Base-by-base conservation (phyloP, 1,140 invertebrate genomes). In the Dufourea novaeangliae region DNA sequence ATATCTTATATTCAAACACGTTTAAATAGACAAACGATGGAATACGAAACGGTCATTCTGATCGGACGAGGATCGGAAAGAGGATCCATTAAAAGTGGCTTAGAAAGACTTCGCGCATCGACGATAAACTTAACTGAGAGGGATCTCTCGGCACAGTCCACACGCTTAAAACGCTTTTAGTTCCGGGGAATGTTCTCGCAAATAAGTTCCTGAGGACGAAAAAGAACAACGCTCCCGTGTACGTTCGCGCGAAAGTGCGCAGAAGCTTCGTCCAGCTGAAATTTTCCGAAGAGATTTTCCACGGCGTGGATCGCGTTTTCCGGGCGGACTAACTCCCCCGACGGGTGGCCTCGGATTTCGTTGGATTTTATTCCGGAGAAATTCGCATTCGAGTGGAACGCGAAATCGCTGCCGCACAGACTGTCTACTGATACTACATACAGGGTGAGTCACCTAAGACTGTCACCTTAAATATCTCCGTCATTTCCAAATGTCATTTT, bases 281-380 rank as follows among this genome's bases (percentile, higher is more conserved):
- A 76, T 75, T 83, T 83, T 63, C 20, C 71, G 44, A 76, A 63
- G 67, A 80, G 82, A 81, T 84, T 84, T 80, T 80, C 67, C 77
- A 69, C 57, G 17, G 29, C 17, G n/a, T n/a, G 50, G 69, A 84
- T 84, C 77, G 78, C 72, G 72, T 84, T 84, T 84, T 84, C 82
- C 82, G 77, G 46, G 54, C 74, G 63, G 68, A 32, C 46, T 67
- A 50, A 59, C 57, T 83, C 62, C 61, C 66, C 37, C 22, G 57
- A 56, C 50, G 61, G 78, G 41, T 64, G 39, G 68, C 75, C 50
- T 78, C 82, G 80, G 67, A 63, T 82, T 83, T 79, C 80, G 62
- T 39, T 78, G 59, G 75, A 82, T 79, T 82, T 83, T 82, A 83
- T 83, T 80, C 70, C 25, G 59, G 69, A 69, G 59, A 83, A 74